Conservation (phyloP, 2,888 invertebrate species). For the Conops quadrifasciatus region DNA sequence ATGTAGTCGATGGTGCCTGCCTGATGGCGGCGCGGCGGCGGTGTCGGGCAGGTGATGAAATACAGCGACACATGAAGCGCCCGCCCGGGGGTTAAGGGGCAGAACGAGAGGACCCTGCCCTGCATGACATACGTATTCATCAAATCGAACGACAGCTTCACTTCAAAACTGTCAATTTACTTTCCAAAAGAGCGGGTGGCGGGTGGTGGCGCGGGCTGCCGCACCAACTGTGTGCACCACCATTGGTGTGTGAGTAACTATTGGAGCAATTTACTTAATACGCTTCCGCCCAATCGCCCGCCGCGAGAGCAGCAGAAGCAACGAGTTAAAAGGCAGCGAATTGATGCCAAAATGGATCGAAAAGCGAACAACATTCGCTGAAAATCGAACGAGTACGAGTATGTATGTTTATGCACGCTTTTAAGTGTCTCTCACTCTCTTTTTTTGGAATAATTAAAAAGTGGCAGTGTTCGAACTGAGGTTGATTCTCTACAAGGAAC, state of each 20-base stretch:
- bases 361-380: too few species aligned
- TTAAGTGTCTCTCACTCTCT: too few species aligned
- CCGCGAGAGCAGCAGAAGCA: too few species aligned
- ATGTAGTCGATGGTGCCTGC: slow-evolving; percentile 26
- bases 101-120: background rate
- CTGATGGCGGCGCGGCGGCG: background rate
- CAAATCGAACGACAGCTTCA: slow-evolving; percentile 25
- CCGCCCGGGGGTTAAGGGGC: background rate
- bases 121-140: slow-evolving; percentile 22
- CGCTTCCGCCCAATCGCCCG: slow-evolving; percentile 5
- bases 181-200: slow-evolving; percentile 3
- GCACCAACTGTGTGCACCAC: slow-evolving; percentile 8
- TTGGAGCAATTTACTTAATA: slow-evolving; percentile 33
- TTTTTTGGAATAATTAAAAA: too few species aligned
- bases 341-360: too few species aligned
- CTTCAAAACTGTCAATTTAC: slow-evolving; percentile 35
- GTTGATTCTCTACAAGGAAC: too few species aligned
- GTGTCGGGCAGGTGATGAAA: slow-evolving; percentile 4
- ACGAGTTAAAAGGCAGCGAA: too few species aligned
- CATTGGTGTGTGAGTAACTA: slow-evolving; percentile 3
- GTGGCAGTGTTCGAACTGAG: too few species aligned
- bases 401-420: background rate
- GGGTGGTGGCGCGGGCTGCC: background rate
- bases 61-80: background rate
- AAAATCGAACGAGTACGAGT: background rate